These are phyloP conservation scores for Scytalopus superciliaris DNA, from an alignment of 2,113 vertebrate species.

Conservation along the genomic window DNA sequence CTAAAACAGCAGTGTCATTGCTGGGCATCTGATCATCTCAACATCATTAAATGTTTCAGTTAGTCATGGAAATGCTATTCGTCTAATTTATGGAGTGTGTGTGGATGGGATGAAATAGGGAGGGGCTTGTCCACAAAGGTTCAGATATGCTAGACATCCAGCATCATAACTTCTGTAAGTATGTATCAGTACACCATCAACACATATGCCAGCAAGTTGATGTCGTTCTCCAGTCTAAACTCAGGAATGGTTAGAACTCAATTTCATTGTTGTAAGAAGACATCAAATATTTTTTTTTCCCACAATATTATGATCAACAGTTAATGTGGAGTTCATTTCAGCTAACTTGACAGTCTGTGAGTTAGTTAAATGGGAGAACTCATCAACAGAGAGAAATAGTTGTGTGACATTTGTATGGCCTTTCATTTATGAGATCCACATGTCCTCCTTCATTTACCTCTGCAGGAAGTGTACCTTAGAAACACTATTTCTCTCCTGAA, in stretches of 20 bases:
- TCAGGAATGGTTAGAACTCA: background rate
- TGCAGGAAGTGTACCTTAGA: background rate
- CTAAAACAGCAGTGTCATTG: fast-evolving
- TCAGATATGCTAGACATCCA: background rate
- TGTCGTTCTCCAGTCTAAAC: background rate
- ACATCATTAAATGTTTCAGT: background rate
- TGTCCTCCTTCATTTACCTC: background rate
- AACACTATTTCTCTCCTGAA: background rate
- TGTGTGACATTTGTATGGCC: background rate
- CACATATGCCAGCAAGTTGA: fast-evolving
- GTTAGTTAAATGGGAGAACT: background rate
- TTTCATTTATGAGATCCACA: background rate
- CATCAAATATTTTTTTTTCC: background rate
- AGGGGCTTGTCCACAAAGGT: background rate
- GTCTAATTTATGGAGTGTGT: background rate
- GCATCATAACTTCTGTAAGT: background rate
- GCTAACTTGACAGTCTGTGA: background rate
- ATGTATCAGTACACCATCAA: fast-evolving
- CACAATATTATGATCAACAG: background rate
- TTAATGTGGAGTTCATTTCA: background rate
- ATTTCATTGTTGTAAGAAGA: background rate
- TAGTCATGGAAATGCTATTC: background rate
- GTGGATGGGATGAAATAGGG: fast-evolving
- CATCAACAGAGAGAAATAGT: background rate
- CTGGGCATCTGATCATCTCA: background rate